Evolutionary conservation across 2,113 vertebrate genomes (phyloP).

Genomic region (Coptodon rendalli): DNA sequence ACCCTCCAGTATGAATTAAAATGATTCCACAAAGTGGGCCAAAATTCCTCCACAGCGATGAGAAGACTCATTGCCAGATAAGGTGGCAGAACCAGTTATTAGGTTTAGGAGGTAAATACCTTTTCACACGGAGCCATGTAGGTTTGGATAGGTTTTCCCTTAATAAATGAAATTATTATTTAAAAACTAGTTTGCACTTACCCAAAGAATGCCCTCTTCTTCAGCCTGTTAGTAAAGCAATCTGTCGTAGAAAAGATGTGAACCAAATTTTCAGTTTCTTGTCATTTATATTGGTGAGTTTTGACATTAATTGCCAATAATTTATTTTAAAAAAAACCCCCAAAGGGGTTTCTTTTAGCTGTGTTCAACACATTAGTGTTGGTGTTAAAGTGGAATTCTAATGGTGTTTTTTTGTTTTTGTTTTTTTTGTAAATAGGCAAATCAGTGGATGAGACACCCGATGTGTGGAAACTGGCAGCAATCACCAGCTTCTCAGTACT

Average conservation of each 20-base stretch:
- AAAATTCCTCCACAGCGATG: not conserved
- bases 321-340: accelerated
- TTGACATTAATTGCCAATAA: not conserved
- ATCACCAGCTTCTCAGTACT: slow-evolving; percentile 76
- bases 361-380: not conserved
- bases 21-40: not conserved
- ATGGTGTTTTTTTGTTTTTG: not conserved
- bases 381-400: not conserved
- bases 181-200: not conserved
- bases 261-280: not conserved
- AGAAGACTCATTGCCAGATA: not conserved
- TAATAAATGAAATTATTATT: not conserved
- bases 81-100: not conserved
- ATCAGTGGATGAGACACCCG: slow-evolving; percentile 30
- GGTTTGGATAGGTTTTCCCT: not conserved
- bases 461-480: slow-evolving; percentile 73
- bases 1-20: not conserved
- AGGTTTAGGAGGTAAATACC: not conserved
- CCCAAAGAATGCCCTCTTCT: not conserved
- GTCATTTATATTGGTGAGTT: not conserved
- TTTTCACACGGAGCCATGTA: not conserved
- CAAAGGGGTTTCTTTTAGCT: not conserved
- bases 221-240: not conserved
- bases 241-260: not conserved
- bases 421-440: slow-evolving; percentile 18